Conservation (phyloP, 2,888 invertebrate species). For the Rhogogaster chlorosoma region DNA sequence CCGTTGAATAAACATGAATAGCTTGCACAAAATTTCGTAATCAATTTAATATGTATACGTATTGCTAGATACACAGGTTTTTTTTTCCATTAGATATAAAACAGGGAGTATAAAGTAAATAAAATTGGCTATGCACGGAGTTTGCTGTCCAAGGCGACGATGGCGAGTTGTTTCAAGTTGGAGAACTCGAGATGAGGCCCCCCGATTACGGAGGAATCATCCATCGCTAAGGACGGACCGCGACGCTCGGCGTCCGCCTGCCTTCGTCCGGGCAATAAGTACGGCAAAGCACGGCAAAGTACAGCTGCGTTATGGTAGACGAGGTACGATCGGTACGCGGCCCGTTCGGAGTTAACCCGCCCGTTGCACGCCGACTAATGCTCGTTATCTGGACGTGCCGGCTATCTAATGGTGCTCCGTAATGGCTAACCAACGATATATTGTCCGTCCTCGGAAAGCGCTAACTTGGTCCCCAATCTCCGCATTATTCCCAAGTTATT, state of each 20-base stretch:
- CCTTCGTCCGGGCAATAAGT: constrained; percentile 51
- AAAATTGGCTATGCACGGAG: constrained; percentile 7
- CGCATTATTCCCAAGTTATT: constrained; percentile 73
- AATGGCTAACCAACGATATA: constrained; percentile 75
- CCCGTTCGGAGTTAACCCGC: constrained; percentile 60
- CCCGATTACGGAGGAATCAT: constrained; percentile 67
- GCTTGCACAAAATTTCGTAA: neutral
- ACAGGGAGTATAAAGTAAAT: neutral
- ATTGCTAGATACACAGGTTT: neutral
- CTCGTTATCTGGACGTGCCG: constrained; percentile 77
- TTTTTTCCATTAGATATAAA: too few species aligned
- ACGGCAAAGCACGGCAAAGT: constrained; percentile 40
- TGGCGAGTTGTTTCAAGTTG: constrained; percentile 3
- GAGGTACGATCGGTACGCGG: constrained; percentile 61
- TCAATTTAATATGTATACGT: neutral
- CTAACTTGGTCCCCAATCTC: constrained; percentile 69
- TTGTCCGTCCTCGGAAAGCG: constrained; percentile 67
- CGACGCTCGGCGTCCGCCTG: constrained; percentile 60
- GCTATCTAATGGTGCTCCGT: constrained; percentile 76
- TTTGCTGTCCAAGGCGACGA: constrained; percentile 31
- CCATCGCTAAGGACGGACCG: constrained; percentile 58
- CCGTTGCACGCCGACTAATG: constrained; percentile 69
- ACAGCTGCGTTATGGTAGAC: constrained; percentile 46
- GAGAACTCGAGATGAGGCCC: constrained; percentile 66
- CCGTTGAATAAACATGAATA: neutral